Percentiles rank a stretch among this genome's conserved stretches.
Conservation (phyloP, 2,797 vertebrate species). For the Buphagus erythrorhynchus region DNA sequence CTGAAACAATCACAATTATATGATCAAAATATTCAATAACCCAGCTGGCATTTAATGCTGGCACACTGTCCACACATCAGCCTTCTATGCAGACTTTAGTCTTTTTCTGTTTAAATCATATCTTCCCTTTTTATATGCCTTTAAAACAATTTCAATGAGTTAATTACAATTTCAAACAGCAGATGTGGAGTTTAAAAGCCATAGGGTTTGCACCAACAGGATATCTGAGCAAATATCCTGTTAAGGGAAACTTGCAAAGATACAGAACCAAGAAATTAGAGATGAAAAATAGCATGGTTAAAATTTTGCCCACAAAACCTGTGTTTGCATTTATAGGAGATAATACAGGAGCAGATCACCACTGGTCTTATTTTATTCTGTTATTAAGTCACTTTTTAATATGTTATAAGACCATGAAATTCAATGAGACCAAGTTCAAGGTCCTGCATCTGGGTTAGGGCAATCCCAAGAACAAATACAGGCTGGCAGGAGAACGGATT, state of each 20-base stretch:
- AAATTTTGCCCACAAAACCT: neutral
- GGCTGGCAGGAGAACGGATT: neutral
- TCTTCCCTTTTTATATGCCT: neutral
- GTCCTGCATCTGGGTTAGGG: neutral
- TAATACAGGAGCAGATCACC: neutral
- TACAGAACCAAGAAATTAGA: neutral
- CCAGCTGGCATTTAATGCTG: conserved; percentile 43
- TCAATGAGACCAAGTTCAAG: neutral
- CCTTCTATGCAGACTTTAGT: neutral
- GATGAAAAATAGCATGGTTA: neutral
- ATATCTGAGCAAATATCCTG: neutral
- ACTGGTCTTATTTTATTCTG: neutral
- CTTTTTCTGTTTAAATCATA: neutral
- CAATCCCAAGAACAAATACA: neutral
- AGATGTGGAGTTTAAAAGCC: neutral
- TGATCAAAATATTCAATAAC: conserved; percentile 44
- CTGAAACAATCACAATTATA: conserved; percentile 37
- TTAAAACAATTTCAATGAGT: neutral
- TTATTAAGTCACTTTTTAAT: neutral
- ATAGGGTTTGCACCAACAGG: neutral
- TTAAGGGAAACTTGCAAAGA: neutral
- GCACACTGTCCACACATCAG: neutral
- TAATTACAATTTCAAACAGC: neutral
- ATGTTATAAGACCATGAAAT: neutral
- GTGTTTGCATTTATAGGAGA: neutral